Percentiles rank a stretch among this genome's conserved stretches.
These are phyloP conservation scores for Dicranocentrus wangi DNA, from an alignment of 2,888 invertebrate species.

Conservation along the genomic window DNA sequence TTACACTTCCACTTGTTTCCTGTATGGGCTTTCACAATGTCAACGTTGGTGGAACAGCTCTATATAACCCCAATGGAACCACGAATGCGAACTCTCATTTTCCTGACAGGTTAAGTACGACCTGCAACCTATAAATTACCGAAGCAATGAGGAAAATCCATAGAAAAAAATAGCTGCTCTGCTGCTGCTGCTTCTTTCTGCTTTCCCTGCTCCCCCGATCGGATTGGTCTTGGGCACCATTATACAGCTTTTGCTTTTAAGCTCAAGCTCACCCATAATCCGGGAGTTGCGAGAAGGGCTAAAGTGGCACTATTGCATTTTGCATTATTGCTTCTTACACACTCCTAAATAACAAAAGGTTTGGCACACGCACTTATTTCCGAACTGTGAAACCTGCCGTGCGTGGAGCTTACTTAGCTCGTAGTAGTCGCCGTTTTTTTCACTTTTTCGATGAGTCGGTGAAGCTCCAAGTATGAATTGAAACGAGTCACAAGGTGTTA, in stretches of 20 bases:
- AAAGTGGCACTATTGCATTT: slow-evolving; percentile 30
- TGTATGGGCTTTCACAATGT: background rate
- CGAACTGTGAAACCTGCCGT: no score
- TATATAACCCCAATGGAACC: slow-evolving; percentile 37
- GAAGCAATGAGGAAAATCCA: slow-evolving; percentile 49
- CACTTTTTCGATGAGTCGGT: no score
- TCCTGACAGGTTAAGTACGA: slow-evolving; percentile 56
- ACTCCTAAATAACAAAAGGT: no score
- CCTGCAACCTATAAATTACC: slow-evolving; percentile 52
- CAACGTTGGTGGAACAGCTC: background rate
- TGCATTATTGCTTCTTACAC: slow-evolving; percentile 28
- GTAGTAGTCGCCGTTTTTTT: no score
- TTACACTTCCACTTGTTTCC: background rate
- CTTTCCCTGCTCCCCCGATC: slow-evolving; percentile 13
- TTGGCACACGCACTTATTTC: no score
- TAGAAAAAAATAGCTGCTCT: slow-evolving; percentile 31
- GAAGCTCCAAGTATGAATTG: no score
- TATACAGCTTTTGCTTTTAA: slow-evolving; percentile 14
- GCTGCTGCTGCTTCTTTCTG: slow-evolving; percentile 12
- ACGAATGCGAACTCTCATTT: slow-evolving; percentile 51
- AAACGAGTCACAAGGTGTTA: no score
- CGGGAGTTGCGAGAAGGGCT: background rate
- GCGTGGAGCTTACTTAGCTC: no score
- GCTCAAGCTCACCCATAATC: slow-evolving; percentile 28
- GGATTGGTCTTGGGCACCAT: background rate